Conservation (phyloP, 53 echinoderm and acorn worm species). For the Hippasteria phrygiana region DNA sequence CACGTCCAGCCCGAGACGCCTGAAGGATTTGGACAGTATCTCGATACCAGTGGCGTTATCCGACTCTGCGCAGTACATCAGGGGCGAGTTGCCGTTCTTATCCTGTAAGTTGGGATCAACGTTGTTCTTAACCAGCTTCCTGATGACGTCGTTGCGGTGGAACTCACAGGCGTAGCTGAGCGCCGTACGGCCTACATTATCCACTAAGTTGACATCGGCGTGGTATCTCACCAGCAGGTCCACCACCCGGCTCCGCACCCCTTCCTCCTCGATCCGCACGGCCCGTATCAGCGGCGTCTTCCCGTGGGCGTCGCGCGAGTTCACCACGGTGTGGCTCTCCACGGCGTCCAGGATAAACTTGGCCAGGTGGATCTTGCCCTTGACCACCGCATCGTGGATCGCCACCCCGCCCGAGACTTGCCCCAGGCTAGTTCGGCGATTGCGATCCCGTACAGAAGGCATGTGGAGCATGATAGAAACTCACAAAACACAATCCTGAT, state of each 20-base stretch:
- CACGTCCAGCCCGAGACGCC: slow-evolving; percentile 88
- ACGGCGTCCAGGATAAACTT: slow-evolving; percentile 95
- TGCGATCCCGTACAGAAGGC: slow-evolving; percentile 41
- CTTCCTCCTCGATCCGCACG: slow-evolving; percentile 71
- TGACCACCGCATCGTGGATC: slow-evolving; percentile 92
- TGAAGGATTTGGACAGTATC: slow-evolving; percentile 87
- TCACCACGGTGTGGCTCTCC: slow-evolving; percentile 80
- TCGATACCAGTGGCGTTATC: slow-evolving; percentile 76
- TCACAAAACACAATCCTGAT: neutral
- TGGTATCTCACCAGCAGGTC: slow-evolving; percentile 77
- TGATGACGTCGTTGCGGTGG: slow-evolving; percentile 80
- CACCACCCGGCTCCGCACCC: slow-evolving; percentile 62
- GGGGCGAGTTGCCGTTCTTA: slow-evolving; percentile 92
- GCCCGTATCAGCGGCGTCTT: slow-evolving; percentile 95
- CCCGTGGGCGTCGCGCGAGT: slow-evolving; percentile 86
- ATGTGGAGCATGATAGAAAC: slow-evolving; percentile 43
- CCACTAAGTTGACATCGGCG: slow-evolving; percentile 82
- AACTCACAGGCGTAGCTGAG: slow-evolving; percentile 92
- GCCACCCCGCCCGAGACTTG: slow-evolving; percentile 90
- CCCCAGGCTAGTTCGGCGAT: slow-evolving; percentile 75
- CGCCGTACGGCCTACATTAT: slow-evolving; percentile 91
- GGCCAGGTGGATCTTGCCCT: slow-evolving; percentile 93
- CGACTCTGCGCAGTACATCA: slow-evolving; percentile 83
- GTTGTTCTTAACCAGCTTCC: slow-evolving; percentile 86
- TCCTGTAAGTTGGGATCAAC: slow-evolving; percentile 92